These are phyloP conservation scores for Prunella himalayana DNA, from an alignment of 2,113 vertebrate species.

Conservation along the genomic window DNA sequence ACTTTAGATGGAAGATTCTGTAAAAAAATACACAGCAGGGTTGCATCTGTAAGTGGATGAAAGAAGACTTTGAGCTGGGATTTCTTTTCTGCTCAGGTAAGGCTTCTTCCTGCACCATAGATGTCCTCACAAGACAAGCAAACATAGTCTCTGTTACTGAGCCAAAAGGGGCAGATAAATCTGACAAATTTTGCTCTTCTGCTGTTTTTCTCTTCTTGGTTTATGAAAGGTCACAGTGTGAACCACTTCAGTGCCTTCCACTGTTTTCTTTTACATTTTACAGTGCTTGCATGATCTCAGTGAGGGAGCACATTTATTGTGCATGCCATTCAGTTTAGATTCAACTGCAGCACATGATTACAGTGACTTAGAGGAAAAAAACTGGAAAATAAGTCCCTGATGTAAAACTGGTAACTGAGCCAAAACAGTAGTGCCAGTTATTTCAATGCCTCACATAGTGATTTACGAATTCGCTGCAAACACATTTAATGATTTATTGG, in stretches of 20 bases:
- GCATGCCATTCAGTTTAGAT: conserved; percentile 67
- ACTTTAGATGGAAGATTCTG: neutral
- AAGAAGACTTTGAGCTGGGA: neutral
- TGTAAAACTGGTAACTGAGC: conserved; percentile 69
- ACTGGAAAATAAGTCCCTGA: conserved; percentile 76
- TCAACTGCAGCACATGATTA: conserved; percentile 70
- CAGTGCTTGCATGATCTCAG: conserved; percentile 53
- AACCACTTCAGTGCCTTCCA: conserved; percentile 63
- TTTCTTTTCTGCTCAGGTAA: conserved; percentile 39
- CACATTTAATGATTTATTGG: conserved; percentile 49
- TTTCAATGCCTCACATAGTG: conserved; percentile 65
- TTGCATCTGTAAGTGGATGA: neutral
- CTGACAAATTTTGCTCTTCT: neutral
- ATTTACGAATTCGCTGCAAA: conserved; percentile 61
- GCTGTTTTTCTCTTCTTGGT: conserved; percentile 26
- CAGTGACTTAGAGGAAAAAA: conserved; percentile 56
- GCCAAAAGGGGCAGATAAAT: conserved; percentile 35
- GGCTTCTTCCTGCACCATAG: neutral
- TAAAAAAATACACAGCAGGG: neutral
- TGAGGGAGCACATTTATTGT: conserved; percentile 62
- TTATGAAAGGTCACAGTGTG: conserved; percentile 57
- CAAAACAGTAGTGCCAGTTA: conserved; percentile 81
- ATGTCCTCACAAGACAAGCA: conserved; percentile 1
- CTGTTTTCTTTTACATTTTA: conserved; percentile 68
- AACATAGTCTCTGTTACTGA: neutral